Evolutionary conservation across 2,888 invertebrate species (phyloP).

Genomic region (Amiota mariae): DNA sequence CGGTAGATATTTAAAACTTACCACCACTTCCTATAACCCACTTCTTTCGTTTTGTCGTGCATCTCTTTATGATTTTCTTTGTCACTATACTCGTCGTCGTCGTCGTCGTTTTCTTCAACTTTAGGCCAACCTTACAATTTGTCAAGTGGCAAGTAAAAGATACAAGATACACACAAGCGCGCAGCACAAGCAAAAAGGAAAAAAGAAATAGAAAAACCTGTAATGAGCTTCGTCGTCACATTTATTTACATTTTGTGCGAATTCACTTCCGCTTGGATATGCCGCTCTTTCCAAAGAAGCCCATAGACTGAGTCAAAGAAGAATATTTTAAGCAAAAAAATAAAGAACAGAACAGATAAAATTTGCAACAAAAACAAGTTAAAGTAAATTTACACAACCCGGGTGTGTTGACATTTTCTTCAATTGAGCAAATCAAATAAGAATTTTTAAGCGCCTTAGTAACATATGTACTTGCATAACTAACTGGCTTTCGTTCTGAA

Average conservation of each 20-base stretch:
- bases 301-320: too few relatives aligned
- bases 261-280: slow-evolving; percentile 61
- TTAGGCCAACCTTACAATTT: background rate
- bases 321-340: slow-evolving; percentile 16
- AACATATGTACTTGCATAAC: background rate
- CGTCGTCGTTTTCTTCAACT: too few relatives aligned
- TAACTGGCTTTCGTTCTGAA: too few relatives aligned
- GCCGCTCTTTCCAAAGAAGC: background rate
- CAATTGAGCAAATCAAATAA: slow-evolving; percentile 41
- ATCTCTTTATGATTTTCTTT: background rate
- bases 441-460: slow-evolving; percentile 55
- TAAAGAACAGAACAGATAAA: slow-evolving; percentile 43
- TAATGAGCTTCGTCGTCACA: slow-evolving; percentile 40
- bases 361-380: slow-evolving; percentile 39
- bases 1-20: slow-evolving; percentile 20
- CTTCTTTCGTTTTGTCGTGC: background rate
- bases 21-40: background rate
- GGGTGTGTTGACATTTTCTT: too few relatives aligned
- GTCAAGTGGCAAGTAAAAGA: slow-evolving; percentile 37
- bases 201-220: slow-evolving; percentile 38
- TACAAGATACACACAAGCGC: slow-evolving; percentile 18
- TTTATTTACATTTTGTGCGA: slow-evolving; percentile 54
- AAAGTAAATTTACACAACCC: too few relatives aligned
- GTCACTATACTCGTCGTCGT: background rate
- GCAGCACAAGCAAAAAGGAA: slow-evolving; percentile 25